Evolutionary conservation across 2,888 invertebrate genomes (phyloP).

Genomic region (Gerris lacustris): DNA sequence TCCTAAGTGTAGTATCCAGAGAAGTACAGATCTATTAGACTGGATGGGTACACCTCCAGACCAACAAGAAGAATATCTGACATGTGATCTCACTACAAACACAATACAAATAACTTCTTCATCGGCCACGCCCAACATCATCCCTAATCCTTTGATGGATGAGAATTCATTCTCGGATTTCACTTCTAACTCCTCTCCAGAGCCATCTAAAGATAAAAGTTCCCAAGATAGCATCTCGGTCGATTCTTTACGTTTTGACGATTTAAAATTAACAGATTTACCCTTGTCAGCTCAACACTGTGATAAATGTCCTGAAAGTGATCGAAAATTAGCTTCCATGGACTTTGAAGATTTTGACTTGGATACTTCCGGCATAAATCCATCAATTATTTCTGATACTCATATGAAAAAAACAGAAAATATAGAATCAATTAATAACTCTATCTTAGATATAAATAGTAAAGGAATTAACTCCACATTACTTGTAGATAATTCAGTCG

Average conservation of each 20-base stretch:
- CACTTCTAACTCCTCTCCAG: not conserved
- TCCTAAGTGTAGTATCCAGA: slow-evolving; percentile 18
- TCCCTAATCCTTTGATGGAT: not conserved
- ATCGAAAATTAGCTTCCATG: not conserved
- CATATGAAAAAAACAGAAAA: not conserved
- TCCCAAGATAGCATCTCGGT: not conserved
- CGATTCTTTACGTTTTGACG: not conserved
- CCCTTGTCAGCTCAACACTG: not conserved
- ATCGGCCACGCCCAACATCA: not conserved
- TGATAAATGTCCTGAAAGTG: slow-evolving; percentile 1
- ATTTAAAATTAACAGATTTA: not conserved
- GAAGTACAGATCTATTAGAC: not conserved
- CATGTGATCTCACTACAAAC: not conserved
- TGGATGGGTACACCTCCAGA: not conserved
- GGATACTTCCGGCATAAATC: not conserved
- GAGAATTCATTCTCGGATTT: not conserved
- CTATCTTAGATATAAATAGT: not conserved
- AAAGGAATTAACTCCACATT: not conserved
- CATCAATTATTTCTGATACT: no score
- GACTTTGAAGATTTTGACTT: not conserved
- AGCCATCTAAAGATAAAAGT: not conserved
- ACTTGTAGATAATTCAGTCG: not conserved
- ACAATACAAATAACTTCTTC: not conserved
- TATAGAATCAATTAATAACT: not conserved
- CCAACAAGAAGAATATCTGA: not conserved